phyloP scores from a whole-genome alignment of 2,113 vertebrate genomes.

The Pelvicachromis taeniatus region DNA sequence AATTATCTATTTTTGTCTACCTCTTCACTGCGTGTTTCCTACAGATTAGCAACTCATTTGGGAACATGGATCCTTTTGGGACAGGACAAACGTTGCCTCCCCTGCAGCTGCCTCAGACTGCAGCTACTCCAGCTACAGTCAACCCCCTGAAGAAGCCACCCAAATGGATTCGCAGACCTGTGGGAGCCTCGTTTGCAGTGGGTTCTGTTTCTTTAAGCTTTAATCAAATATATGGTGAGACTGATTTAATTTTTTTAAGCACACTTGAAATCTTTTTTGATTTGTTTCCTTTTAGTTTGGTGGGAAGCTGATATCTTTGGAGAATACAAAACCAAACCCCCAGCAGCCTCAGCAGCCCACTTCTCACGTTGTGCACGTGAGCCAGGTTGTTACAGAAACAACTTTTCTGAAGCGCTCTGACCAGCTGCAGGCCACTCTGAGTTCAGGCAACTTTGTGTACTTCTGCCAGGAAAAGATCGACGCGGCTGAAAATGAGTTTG shows the following conservation, averaged over 20 bases:
- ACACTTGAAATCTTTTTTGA: not conserved
- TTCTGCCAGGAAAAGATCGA: constrained; percentile 89
- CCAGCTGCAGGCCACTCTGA: constrained; percentile 84
- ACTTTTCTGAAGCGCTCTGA: constrained; percentile 82
- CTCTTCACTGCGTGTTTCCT: not conserved
- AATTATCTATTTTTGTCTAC: not conserved
- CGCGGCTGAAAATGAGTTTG: constrained; percentile 81
- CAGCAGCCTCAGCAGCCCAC: constrained; percentile 71
- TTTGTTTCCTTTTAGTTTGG: constrained; percentile 80
- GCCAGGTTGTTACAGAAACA: constrained; percentile 91
- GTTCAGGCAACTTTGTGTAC: constrained; percentile 75
- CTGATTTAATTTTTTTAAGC: not conserved
- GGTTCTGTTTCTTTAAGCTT: constrained; percentile 18
- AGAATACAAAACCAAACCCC: constrained; percentile 66
- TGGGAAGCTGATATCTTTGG: constrained; percentile 90
- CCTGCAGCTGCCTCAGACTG: constrained; percentile 83
- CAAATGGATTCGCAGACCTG: constrained; percentile 89
- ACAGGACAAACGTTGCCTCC: constrained; percentile 86
- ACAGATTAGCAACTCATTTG: constrained; percentile 90
- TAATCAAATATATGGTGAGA: not conserved
- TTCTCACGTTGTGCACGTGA: constrained; percentile 76
- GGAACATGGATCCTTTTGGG: constrained; percentile 92
- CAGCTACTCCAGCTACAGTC: constrained; percentile 59
- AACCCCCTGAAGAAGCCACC: constrained; percentile 92
- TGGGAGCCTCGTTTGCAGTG: constrained; percentile 92